Evolutionary conservation across 1,140 invertebrate genomes (phyloP), one percentile per base, ranked within the genome.

Genomic region (Pseudoatta argentina): DNA sequence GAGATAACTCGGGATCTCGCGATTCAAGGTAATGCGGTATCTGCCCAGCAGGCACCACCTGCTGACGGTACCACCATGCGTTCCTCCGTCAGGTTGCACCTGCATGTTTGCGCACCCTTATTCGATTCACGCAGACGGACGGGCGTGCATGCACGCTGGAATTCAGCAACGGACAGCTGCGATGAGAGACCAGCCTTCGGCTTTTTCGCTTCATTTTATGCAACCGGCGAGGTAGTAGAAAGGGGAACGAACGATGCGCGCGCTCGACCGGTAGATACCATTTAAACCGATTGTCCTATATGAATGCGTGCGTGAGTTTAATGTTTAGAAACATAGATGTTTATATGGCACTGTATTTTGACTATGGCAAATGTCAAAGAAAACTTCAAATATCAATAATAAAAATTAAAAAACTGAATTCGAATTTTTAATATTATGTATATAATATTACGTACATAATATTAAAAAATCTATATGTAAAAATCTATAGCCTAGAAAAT

Each of bases 131-230:
- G 79, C 78, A 67, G 73, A 82, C 83, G 83, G 81, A 18, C 21
- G 66, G 6, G 18, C 30, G 14, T 44, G 77, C 64, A 44, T 72
- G 82, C 53, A 64, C 71, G 73, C 76, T 86, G 86, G 89, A 89
- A 91, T 91, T 86, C 87, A 66, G 57, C 82, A 85, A 90, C 55
- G 66, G 76, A 87, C 89, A 90, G 90, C 90, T 91, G 83, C 87
- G 77, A 67, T n/a, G 57, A 27, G 66, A 57, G 67, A 83, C 67
- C 67, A 71, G 88, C 88, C 79, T 90, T 85, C 79, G 63, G 79
- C 85, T 86, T 61, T 55, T 85, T 88, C 87, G 51, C 66, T 44
- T 79, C 77, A 89, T 89, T 89, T 89, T 89, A 89, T 87, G 89
- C 88, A 90, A 89, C 72, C 83, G n/a, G 14, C 21, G 39, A 48